Evolutionary conservation across 2,797 vertebrate species (phyloP).

Genomic region (Morus bassanus): DNA sequence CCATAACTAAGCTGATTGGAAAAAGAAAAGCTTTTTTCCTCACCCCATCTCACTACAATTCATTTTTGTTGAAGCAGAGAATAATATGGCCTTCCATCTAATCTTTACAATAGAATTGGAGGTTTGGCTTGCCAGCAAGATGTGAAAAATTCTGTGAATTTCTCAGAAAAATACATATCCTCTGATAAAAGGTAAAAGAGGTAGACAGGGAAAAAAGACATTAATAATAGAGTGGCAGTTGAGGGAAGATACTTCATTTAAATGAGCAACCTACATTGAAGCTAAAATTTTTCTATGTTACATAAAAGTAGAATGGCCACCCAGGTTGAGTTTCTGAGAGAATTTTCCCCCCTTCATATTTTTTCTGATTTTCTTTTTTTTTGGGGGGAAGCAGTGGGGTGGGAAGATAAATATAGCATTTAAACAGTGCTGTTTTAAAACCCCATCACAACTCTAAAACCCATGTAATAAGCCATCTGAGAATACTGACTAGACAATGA

Average conservation of each 20-base stretch:
- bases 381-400: rapidly evolving
- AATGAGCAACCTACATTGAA: not conserved
- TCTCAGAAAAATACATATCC: not conserved
- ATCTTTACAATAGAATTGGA: slow-evolving; percentile 17
- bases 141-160: not conserved
- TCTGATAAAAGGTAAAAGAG: not conserved
- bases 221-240: not conserved
- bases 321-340: not conserved
- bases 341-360: not conserved
- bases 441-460: not conserved
- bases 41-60: not conserved
- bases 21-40: not conserved
- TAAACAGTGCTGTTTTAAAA: not conserved
- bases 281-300: not conserved
- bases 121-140: not conserved
- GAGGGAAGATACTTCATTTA: not conserved
- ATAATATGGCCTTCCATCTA: not conserved
- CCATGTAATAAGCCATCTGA: not conserved
- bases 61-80: slow-evolving; percentile 25
- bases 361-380: not conserved
- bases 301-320: not conserved
- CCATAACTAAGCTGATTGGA: not conserved
- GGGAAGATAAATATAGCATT: not conserved
- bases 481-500: not conserved
- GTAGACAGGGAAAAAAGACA: not conserved